Conservation (phyloP, 2,797 vertebrate species). For the Discoglossus pictus region DNA sequence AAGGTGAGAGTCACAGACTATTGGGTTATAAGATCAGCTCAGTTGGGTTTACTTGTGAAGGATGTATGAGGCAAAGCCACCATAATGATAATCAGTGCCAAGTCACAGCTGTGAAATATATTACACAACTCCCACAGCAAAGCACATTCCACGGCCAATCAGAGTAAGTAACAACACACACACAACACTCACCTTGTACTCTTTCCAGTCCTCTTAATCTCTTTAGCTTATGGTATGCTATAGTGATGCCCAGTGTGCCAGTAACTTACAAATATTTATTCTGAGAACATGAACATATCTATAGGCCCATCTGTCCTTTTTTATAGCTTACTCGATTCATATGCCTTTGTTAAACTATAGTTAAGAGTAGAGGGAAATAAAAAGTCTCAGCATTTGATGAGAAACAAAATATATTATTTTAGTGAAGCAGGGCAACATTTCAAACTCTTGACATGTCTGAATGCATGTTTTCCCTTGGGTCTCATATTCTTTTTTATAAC, state of each 20-base stretch:
- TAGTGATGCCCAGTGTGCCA: too few relatives aligned
- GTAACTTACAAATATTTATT: too few relatives aligned
- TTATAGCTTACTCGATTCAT: too few relatives aligned
- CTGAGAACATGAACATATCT: too few relatives aligned
- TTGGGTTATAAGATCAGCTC: slow-evolving; percentile 37
- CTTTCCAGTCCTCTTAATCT: too few relatives aligned
- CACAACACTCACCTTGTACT: too few relatives aligned
- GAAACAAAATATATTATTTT: slow-evolving; percentile 8
- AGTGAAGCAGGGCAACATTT: slow-evolving; percentile 40
- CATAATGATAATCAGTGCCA: not conserved
- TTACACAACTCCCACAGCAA: not conserved
- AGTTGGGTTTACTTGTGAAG: slow-evolving; percentile 18
- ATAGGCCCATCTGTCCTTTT: too few relatives aligned
- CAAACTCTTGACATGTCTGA: slow-evolving; percentile 25
- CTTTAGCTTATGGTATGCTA: too few relatives aligned
- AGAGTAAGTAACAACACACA: too few relatives aligned
- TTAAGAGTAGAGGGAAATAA: too few relatives aligned
- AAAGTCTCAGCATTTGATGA: slow-evolving; percentile 20
- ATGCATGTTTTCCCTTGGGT: slow-evolving; percentile 41
- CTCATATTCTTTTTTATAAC: slow-evolving; percentile 31
- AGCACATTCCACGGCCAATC: slow-evolving; percentile 8
- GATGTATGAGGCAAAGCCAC: slow-evolving; percentile 1
- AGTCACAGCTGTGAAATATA: slow-evolving; percentile 17
- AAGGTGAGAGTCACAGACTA: slow-evolving; percentile 34
- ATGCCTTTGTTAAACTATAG: too few relatives aligned